Base-by-base conservation (phyloP, 2,113 vertebrate species). In the Syngnathus scovelli region DNA sequence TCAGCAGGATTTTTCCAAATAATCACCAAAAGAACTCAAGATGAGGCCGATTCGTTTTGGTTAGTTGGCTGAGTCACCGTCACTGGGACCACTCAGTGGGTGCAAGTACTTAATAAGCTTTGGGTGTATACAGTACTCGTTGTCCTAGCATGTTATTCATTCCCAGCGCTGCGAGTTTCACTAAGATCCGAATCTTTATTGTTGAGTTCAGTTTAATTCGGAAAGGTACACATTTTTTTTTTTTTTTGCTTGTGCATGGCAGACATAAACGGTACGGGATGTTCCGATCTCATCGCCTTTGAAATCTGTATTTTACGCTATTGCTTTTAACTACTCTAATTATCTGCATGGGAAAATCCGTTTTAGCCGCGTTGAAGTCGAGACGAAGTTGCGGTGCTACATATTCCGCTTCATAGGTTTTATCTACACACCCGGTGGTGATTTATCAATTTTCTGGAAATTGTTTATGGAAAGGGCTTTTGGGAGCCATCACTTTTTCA, bases 1-100 rank as follows among this genome's bases (percentile, higher is more conserved):
- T 85, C 76, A 74, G 48, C 55, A 63, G n/a, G 7, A 23, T 51
- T 55, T 69, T 48, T 43, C 58, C 58, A 52, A 67, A 71, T n/a
- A 39, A 15, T 63, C 65, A 19, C 46, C 7, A 66, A 23, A 44
- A 39, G 39, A 75, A 27, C n/a, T 64, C 12, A 38, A 62, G 44
- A 11, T 54, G 65, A 73, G 9, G 5, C 38, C 18, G 33, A 48
- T 23, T 44, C 41, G 41, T 62, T 56, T 64, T 44, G 48, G 44
- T 19, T 39, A 59, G 48, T 36, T 60, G 27, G 46, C 41, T 55
- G 49, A 64, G 51, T 70, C 33, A 74, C 61, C 64, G 51, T 70
- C 27, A 72, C 56, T 19, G 49, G 12, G 60, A 63, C n/a, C 51
- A 16, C 60, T 18, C 19, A 23, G 21, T n/a, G 49, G 49, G 49